These are phyloP conservation scores for Dichetophora obliterata DNA, from an alignment of 2,888 invertebrate species.

Conservation along the genomic window DNA sequence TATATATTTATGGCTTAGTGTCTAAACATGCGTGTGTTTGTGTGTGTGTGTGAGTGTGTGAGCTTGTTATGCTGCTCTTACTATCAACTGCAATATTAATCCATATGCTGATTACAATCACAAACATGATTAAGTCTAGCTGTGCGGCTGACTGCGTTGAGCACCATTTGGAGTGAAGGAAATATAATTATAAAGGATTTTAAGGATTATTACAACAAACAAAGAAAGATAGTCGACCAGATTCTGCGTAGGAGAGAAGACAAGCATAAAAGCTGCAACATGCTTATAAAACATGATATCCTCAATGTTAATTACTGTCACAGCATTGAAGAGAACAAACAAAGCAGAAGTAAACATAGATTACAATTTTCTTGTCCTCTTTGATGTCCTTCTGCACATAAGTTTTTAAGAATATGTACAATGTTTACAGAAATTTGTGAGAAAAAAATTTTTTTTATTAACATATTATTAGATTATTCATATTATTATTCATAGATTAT, in stretches of 20 bases:
- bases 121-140: slow-evolving; percentile 17
- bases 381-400: no score
- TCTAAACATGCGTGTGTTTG: neutral
- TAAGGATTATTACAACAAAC: neutral
- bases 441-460: no score
- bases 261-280: neutral
- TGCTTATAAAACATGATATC: neutral
- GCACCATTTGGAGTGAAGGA: neutral
- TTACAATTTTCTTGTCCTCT: no score
- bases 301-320: neutral
- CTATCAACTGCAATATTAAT: slow-evolving; percentile 27
- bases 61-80: neutral
- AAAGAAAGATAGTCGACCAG: neutral
- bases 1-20: neutral
- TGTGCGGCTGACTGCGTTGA: neutral
- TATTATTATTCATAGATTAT: neutral
- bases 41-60: neutral
- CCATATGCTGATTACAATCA: slow-evolving; percentile 33
- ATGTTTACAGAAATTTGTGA: no score
- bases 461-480: no score
- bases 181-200: slow-evolving; percentile 11
- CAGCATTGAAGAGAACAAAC: neutral
- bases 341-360: neutral
- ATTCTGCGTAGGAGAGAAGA: neutral
- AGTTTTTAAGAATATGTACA: neutral